These are phyloP conservation scores for Tetragnatha versicolor DNA, from an alignment of 1,140 invertebrate genomes.

Conservation along the genomic window DNA sequence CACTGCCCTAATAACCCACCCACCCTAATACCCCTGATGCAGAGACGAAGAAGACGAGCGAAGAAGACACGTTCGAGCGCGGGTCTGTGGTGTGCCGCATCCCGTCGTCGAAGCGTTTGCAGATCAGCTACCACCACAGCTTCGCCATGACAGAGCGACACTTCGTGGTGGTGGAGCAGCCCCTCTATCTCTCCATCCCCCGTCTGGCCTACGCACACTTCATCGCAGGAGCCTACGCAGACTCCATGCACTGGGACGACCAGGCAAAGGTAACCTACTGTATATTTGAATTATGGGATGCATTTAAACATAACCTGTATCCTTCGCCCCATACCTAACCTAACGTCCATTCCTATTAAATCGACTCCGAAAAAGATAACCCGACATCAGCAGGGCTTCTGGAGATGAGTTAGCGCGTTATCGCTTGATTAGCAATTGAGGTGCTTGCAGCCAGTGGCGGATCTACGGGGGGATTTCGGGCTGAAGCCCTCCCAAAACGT, in stretches of 20 bases:
- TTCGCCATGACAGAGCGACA: conserved; percentile 86
- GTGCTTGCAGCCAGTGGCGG: no score
- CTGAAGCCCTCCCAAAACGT: no score
- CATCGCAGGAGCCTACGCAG: conserved; percentile 33
- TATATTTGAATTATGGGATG: not conserved
- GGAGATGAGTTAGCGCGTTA: no score
- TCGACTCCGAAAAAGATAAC: no score
- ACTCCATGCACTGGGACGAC: conserved; percentile 52
- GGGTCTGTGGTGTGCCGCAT: conserved; percentile 71
- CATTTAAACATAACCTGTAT: not conserved
- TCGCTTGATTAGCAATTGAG: no score
- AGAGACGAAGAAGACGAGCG: no score
- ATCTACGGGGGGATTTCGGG: no score
- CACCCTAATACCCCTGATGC: no score
- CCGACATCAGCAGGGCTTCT: no score
- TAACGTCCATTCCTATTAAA: no score
- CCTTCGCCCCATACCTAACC: no score
- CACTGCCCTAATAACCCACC: no score
- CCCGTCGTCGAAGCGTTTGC: conserved; percentile 75
- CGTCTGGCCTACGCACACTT: conserved; percentile 63
- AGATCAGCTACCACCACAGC: conserved; percentile 87
- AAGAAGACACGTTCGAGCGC: conserved; percentile 6
- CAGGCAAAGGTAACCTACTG: not conserved
- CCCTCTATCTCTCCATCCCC: conserved; percentile 1
- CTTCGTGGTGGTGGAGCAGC: conserved; percentile 82